Conservation (phyloP, 2,113 vertebrate genomes). For the Speoplatyrhinus poulsoni region DNA sequence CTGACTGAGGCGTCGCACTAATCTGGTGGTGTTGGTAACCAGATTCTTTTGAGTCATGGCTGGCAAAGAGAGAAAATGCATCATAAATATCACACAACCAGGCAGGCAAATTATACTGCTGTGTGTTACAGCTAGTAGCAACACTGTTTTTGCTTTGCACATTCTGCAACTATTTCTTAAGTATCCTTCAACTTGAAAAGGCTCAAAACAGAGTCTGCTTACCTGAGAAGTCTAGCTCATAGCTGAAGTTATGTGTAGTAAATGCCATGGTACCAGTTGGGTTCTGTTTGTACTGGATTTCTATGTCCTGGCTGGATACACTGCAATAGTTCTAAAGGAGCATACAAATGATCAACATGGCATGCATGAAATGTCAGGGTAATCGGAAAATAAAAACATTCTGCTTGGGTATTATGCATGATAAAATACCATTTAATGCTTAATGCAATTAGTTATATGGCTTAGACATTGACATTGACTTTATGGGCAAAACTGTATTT, state of each 20-base stretch:
- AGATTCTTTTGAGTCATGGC: conserved; percentile 70
- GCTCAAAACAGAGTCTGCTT: not conserved
- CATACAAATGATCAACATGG: too few relatives aligned
- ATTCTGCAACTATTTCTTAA: too few relatives aligned
- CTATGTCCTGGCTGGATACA: conserved; percentile 64
- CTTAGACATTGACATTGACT: too few relatives aligned
- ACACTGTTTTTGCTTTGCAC: too few relatives aligned
- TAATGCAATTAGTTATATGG: too few relatives aligned
- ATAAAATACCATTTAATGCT: too few relatives aligned
- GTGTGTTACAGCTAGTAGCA: too few relatives aligned
- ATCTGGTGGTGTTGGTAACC: conserved; percentile 45
- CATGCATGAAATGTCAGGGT: not conserved
- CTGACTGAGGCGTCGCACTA: conserved; percentile 39
- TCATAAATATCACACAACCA: not conserved
- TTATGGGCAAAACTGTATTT: not conserved
- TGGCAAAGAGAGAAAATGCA: conserved; percentile 30
- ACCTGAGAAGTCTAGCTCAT: conserved; percentile 65
- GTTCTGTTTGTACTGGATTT: conserved; percentile 56
- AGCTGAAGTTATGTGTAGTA: conserved; percentile 24
- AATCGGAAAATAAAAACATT: not conserved
- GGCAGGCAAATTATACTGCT: too few relatives aligned
- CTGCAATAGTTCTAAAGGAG: conserved; percentile 25
- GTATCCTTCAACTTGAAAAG: not conserved
- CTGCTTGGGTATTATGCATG: too few relatives aligned
- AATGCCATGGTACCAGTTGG: conserved; percentile 39